Base-by-base conservation (phyloP, 1,140 invertebrate species). In the Diabrotica undecimpunctata region DNA sequence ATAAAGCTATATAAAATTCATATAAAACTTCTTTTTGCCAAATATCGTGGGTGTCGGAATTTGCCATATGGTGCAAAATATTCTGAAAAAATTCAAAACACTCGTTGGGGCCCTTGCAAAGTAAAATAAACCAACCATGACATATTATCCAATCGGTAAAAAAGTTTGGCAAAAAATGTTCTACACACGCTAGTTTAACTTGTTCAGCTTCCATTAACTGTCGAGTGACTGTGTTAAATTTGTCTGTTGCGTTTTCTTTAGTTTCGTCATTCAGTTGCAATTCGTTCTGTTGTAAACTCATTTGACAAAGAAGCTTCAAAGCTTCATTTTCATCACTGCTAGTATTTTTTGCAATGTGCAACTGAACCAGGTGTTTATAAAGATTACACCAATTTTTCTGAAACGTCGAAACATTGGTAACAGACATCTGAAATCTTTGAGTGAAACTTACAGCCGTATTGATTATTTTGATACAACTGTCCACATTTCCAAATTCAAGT, bases 61-160 rank as follows among this genome's bases (percentile, higher is more conserved):
- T 57, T 14, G 66, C 59, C 35, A 77, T 63, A 13, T 72, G 54
- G 0, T 55, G 25, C 2, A 83, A 56, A 39, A 76, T 61, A 25
- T 75, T 65, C 60, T 81, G 75, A 8, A 84, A 25, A 53, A 81
- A 72, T 7, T 66, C 64, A 1, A 74, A 62, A 52, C 79, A 79
- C 12, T 76, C 66, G 9, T 64, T 37, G 8, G 73, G 57, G 6
- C 66, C 74, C 51, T 80, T 68, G 51, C 75, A 75, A 6, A 83
- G 69, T 51, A 77, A 82, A 4, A 84, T 60, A 61, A 84, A 78
- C 72, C 83, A 85, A n/a, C 78, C 77, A 54, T 85, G 80, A 62
- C 85, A 86, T 56, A 81, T 77, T 12, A 86, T 73, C 70, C 80
- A 81, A 66, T 86, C 84, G 14, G 83, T 81, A 5, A 79, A 64